These are phyloP conservation scores for Plumapathes pennacea DNA, from an alignment of 92 coral and sea anemone genomes.

Conservation along the genomic window DNA sequence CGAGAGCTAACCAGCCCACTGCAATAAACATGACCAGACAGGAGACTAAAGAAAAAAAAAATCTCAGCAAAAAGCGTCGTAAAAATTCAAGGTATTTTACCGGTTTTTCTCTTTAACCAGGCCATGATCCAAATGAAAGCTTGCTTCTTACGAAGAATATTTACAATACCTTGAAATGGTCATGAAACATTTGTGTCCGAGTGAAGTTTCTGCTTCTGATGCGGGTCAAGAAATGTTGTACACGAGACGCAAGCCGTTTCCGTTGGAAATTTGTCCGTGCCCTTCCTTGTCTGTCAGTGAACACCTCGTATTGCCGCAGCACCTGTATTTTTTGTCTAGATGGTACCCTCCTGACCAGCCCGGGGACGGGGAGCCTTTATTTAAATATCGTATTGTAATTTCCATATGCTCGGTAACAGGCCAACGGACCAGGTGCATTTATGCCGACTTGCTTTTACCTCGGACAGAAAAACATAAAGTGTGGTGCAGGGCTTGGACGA, in stretches of 20 bases:
- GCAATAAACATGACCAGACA: no score
- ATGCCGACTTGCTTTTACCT: no score
- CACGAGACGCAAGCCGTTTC: conserved; percentile 12
- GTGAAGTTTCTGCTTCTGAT: background rate
- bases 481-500: background rate
- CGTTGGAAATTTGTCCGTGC: conserved; percentile 33
- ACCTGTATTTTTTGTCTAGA: conserved; percentile 49
- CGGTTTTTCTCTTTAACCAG: no score
- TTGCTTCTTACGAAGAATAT: no score
- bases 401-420: conserved; percentile 68
- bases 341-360: conserved; percentile 53
- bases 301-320: conserved; percentile 32
- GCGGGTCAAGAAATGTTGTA: conserved; percentile 3
- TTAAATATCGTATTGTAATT: conserved; percentile 62
- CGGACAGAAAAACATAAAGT: no score
- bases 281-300: conserved; percentile 11
- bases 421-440: no score
- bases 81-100: background rate
- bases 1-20: background rate
- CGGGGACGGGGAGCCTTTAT: conserved; percentile 40
- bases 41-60: no score
- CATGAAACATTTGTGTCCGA: conserved; percentile 38
- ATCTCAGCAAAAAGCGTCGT: conserved; percentile 4
- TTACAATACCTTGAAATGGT: conserved; percentile 27
- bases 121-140: conserved; percentile 2